These are phyloP conservation scores for Drosophila suzukii DNA, from an alignment of 1,140 invertebrate species.

Conservation along the genomic window DNA sequence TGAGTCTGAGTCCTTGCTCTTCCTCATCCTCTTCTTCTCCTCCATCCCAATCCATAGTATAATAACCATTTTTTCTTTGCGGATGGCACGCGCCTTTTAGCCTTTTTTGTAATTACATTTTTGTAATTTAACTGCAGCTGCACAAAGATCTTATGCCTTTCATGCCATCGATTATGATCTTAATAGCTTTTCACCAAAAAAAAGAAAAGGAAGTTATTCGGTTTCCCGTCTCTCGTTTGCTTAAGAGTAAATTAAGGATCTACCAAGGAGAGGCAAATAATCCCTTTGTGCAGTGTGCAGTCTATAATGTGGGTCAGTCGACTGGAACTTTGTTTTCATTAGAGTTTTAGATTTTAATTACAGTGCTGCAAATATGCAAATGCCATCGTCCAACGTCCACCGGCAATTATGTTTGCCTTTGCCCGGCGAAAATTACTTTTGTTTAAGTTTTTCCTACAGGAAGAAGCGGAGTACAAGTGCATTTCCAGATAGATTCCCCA, in stretches of 20 bases:
- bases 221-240: conserved; percentile 15
- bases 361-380: conserved; percentile 59
- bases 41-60: conserved; percentile 3
- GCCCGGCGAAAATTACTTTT: conserved; percentile 48
- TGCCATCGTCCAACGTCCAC: neutral
- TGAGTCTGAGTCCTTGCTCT: conserved; percentile 86
- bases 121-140: conserved; percentile 72
- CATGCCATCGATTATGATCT: conserved; percentile 52
- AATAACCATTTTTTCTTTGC: conserved; percentile 22
- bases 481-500: conserved; percentile 43
- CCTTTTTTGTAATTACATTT: conserved; percentile 77
- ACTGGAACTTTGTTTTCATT: conserved; percentile 56
- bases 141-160: conserved; percentile 33
- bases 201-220: conserved; percentile 9
- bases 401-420: conserved; percentile 25
- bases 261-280: conserved; percentile 6
- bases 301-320: conserved; percentile 59
- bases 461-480: conserved; percentile 32
- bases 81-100: conserved; percentile 68
- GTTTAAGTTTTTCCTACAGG: conserved; percentile 29
- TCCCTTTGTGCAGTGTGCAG: conserved; percentile 1
- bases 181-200: conserved; percentile 24
- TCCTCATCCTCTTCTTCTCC: neutral
- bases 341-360: conserved; percentile 69
- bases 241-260: conserved; percentile 21